Evolutionary conservation across 2,888 invertebrate species (phyloP).

Genomic region (Pandemis cinnamomeana): DNA sequence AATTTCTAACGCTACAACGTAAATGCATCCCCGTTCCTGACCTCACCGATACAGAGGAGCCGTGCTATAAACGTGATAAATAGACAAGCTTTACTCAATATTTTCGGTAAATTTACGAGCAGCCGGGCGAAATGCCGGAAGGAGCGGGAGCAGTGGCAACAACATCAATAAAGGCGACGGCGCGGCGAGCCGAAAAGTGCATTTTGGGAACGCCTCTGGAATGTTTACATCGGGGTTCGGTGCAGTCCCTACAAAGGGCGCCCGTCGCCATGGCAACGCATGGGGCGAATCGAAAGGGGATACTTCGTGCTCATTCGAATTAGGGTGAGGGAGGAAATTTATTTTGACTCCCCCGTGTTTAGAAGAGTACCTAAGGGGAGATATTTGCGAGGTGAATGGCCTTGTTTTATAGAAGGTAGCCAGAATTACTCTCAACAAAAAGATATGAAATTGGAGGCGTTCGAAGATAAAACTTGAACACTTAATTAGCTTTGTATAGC

Average conservation of each 20-base stretch:
- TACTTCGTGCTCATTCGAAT: constrained; percentile 66
- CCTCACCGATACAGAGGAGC: constrained; percentile 60
- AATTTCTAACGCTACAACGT: constrained; percentile 48
- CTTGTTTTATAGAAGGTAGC: constrained; percentile 57
- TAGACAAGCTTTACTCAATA: constrained; percentile 69
- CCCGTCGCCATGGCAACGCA: constrained; percentile 66
- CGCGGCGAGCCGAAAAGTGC: constrained; percentile 58
- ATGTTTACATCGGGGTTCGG: constrained; percentile 61
- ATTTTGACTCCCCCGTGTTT: constrained; percentile 75
- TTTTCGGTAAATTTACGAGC: constrained; percentile 68
- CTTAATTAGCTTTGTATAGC: constrained; percentile 23
- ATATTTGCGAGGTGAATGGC: constrained; percentile 80
- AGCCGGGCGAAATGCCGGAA: constrained; percentile 61
- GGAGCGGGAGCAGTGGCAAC: constrained; percentile 60
- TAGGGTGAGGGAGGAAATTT: constrained; percentile 78
- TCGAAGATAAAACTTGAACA: constrained; percentile 20
- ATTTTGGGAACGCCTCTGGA: constrained; percentile 53
- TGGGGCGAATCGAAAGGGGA: constrained; percentile 71
- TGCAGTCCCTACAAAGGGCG: constrained; percentile 64
- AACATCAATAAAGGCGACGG: constrained; percentile 69
- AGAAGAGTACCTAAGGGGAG: constrained; percentile 71
- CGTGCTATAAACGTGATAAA: constrained; percentile 71
- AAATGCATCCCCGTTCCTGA: constrained; percentile 60
- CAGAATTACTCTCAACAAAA: constrained; percentile 48
- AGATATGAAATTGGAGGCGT: constrained; percentile 46